These are phyloP conservation scores for Aldabrachelys gigantea DNA, from an alignment of 2,113 vertebrate species.

Conservation along the genomic window DNA sequence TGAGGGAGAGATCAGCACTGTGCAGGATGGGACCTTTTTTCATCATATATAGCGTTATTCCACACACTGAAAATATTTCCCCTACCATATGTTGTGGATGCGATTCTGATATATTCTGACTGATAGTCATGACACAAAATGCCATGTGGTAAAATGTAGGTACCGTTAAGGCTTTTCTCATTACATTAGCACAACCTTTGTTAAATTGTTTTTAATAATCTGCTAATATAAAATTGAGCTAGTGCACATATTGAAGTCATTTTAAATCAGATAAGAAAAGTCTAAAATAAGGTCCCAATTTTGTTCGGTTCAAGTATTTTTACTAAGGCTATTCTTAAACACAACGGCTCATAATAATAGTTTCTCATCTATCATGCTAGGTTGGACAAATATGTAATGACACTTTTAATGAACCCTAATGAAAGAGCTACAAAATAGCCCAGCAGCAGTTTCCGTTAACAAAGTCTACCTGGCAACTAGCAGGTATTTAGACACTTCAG, in stretches of 20 bases:
- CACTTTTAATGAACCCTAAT: background rate
- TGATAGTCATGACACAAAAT: background rate
- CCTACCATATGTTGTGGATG: background rate
- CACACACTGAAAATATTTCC: background rate
- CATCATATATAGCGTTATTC: background rate
- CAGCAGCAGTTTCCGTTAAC: background rate
- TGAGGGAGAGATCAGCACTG: background rate
- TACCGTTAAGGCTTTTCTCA: background rate
- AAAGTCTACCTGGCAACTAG: background rate
- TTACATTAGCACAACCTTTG: rapidly evolving
- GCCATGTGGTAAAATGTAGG: background rate
- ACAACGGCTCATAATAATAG: background rate
- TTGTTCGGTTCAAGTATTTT: background rate
- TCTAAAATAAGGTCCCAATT: background rate
- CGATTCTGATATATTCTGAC: background rate
- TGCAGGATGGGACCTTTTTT: background rate
- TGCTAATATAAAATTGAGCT: rapidly evolving
- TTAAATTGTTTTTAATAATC: background rate
- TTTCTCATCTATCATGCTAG: background rate
- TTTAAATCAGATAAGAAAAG: background rate
- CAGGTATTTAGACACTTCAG: background rate
- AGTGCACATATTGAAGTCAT: background rate
- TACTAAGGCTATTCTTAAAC: background rate
- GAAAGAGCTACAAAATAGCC: background rate
- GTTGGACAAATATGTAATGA: background rate